Conservation (phyloP, 2,888 invertebrate genomes). For the Drosophila pullipes region DNA sequence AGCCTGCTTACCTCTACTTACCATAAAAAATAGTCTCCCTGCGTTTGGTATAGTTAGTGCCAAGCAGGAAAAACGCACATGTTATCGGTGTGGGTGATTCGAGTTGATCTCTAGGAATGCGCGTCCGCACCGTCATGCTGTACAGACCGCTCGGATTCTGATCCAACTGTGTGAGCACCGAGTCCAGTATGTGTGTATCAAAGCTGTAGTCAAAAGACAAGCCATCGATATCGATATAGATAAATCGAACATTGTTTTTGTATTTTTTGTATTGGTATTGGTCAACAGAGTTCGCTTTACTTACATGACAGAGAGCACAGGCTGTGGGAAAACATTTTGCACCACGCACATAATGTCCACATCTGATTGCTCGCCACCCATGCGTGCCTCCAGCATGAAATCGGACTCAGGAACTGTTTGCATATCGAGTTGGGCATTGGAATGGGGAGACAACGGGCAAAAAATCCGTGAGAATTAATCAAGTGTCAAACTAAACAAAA, state of each 20-base stretch:
- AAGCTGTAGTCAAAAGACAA: constrained; percentile 64
- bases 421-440: background rate
- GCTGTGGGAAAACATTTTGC: constrained; percentile 85
- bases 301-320: constrained; percentile 84
- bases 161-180: constrained; percentile 83
- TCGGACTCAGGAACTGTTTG: constrained; percentile 85
- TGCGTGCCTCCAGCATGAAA: constrained; percentile 84
- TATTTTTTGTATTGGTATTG: background rate
- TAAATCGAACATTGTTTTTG: background rate
- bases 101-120: constrained; percentile 84
- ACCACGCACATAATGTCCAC: constrained; percentile 85
- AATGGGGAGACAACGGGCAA: constrained; percentile 13
- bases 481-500: constrained; percentile 81
- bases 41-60: constrained; percentile 85
- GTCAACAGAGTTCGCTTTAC: constrained; percentile 38
- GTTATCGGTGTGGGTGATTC: constrained; percentile 86
- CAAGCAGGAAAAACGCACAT: constrained; percentile 85
- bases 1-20: constrained; percentile 83
- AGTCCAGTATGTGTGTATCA: constrained; percentile 83
- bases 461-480: constrained; percentile 79
- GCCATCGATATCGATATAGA: background rate
- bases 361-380: constrained; percentile 82
- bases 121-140: constrained; percentile 84
- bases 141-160: constrained; percentile 85
- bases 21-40: constrained; percentile 86